A percentile compares a stretch with the other conserved stretches of the same genome.
Evolutionary conservation across 2,888 invertebrate genomes (phyloP).

Genomic region (Nebria salina): DNA sequence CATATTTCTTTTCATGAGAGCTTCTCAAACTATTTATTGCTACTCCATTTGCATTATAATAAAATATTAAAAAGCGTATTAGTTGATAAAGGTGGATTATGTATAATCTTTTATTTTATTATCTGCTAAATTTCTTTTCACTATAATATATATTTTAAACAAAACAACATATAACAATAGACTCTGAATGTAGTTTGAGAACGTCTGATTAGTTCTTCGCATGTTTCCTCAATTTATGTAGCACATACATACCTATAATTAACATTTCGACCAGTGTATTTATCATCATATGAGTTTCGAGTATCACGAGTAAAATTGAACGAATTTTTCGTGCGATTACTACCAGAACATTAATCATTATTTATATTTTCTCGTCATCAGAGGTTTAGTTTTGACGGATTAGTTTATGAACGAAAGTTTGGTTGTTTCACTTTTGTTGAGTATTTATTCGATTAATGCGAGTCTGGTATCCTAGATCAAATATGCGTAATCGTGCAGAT

Average conservation of each 20-base stretch:
- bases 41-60: too few species aligned
- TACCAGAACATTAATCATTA: neutral
- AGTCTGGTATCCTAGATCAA: neutral
- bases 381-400: neutral
- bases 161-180: too few species aligned
- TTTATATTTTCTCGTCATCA: neutral
- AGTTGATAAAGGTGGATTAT: too few species aligned
- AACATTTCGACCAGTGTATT: slow-evolving; percentile 1
- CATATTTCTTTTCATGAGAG: neutral
- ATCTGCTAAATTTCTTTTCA: too few species aligned
- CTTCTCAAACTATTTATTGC: neutral
- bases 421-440: neutral
- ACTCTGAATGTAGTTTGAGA: neutral
- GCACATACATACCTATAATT: slow-evolving; percentile 1
- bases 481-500: neutral
- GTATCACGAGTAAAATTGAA: neutral
- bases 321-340: neutral
- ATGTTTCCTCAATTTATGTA: neutral
- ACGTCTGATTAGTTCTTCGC: neutral
- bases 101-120: too few species aligned
- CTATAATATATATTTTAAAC: too few species aligned
- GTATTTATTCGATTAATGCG: neutral
- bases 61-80: too few species aligned
- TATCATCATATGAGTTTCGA: neutral
- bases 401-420: neutral